Conservation (phyloP, 1,140 invertebrate species). For the Lerema accius region DNA sequence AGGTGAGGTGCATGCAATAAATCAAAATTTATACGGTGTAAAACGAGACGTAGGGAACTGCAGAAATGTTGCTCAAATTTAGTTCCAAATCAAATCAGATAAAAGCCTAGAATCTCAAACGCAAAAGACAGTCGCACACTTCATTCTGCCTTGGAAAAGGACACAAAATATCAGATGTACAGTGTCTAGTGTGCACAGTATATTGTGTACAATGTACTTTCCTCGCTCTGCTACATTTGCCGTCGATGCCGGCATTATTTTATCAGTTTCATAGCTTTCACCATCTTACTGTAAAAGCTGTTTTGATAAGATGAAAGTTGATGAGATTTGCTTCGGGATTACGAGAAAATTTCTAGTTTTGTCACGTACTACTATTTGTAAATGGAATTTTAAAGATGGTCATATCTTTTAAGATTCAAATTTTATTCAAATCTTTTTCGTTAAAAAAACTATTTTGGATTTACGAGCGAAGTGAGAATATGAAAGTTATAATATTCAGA, state of each 20-base stretch:
- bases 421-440: too few species aligned
- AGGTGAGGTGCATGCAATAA: too few species aligned
- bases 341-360: slow-evolving; percentile 9
- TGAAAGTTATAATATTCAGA: too few species aligned
- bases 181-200: neutral
- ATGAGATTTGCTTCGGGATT: slow-evolving; percentile 17
- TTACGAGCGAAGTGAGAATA: too few species aligned
- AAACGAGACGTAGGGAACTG: too few species aligned
- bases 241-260: slow-evolving; percentile 13
- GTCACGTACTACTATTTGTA: slow-evolving; percentile 3
- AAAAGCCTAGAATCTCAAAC: slow-evolving; percentile 9
- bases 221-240: slow-evolving; percentile 21
- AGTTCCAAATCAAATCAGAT: neutral
- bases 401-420: slow-evolving; percentile 24
- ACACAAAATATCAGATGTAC: slow-evolving; percentile 19
- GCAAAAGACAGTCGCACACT: neutral
- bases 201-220: neutral
- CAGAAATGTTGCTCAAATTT: too few species aligned
- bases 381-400: slow-evolving; percentile 20
- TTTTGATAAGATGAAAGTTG: slow-evolving; percentile 21
- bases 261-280: slow-evolving; percentile 30
- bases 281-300: slow-evolving; percentile 20
- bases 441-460: too few species aligned
- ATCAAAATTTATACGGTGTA: too few species aligned
- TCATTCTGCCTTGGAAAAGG: slow-evolving; percentile 1